Percentiles rank a stretch among this genome's conserved stretches.
Conservation (phyloP, 2,888 invertebrate genomes). For the Pilophorus perplexus region DNA sequence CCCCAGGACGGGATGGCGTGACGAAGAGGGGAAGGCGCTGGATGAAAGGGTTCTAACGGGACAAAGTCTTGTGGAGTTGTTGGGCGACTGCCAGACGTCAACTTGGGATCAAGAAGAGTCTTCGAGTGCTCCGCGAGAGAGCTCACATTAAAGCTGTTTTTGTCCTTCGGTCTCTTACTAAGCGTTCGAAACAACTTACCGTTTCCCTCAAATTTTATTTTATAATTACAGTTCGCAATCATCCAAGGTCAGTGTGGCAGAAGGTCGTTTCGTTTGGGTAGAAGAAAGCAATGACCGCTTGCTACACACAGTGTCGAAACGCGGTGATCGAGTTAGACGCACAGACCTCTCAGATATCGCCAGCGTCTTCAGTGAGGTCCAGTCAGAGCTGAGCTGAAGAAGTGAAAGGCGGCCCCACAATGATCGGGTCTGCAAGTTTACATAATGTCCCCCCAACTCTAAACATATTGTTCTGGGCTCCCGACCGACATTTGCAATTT, state of each 20-base stretch:
- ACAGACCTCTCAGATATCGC: no score
- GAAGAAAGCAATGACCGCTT: constrained; percentile 31
- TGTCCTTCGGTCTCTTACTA: no score
- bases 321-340: constrained; percentile 20
- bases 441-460: constrained; percentile 5
- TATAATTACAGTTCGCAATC: no score
- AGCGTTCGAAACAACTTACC: no score
- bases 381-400: neutral
- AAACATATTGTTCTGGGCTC: neutral
- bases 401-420: constrained; percentile 23
- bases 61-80: no score
- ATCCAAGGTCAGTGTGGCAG: neutral
- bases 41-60: constrained; percentile 29
- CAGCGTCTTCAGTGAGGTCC: no score
- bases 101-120: no score
- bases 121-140: no score
- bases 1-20: neutral
- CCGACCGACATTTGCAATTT: neutral
- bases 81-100: no score
- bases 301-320: constrained; percentile 26
- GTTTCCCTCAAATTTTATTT: no score
- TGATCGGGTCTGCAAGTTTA: constrained; percentile 21
- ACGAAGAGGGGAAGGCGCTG: constrained; percentile 9
- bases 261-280: neutral
- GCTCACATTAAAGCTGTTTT: no score